These are phyloP conservation scores for Abscondita cerata DNA, from an alignment of 2,888 invertebrate species.

Conservation along the genomic window DNA sequence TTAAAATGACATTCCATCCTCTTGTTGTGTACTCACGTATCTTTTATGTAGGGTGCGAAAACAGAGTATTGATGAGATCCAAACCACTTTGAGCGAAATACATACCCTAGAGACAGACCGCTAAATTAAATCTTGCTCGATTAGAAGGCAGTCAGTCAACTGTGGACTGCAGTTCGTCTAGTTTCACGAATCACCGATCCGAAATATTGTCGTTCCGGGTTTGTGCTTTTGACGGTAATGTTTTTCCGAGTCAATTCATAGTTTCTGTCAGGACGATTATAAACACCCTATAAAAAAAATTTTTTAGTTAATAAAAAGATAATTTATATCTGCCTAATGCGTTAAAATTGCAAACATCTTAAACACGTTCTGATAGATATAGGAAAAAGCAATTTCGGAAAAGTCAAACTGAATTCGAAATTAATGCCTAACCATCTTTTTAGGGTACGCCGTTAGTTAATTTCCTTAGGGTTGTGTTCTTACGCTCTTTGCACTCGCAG, in stretches of 20 bases:
- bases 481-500: constrained; percentile 46
- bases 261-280: constrained; percentile 3
- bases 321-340: neutral
- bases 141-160: constrained; percentile 51
- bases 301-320: neutral
- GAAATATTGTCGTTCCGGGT: constrained; percentile 50
- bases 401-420: constrained; percentile 16
- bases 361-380: constrained; percentile 13
- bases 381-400: constrained; percentile 17
- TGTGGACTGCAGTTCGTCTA: constrained; percentile 44
- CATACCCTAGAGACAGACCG: constrained; percentile 17
- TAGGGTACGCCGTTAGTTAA: constrained; percentile 35
- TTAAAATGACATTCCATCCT: constrained; percentile 26
- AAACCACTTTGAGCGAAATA: constrained; percentile 21
- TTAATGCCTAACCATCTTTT: constrained; percentile 30
- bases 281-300: neutral
- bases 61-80: constrained; percentile 21
- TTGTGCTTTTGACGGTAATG: constrained; percentile 17
- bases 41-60: constrained; percentile 24
- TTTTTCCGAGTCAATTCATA: constrained; percentile 23
- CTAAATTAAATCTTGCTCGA: constrained; percentile 55
- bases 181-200: constrained; percentile 53
- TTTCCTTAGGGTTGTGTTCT: constrained; percentile 44
- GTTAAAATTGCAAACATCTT: neutral
- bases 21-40: constrained; percentile 16